Percentiles rank a stretch among this genome's conserved stretches.
These are phyloP conservation scores for Xerus inauris DNA, from an alignment of 2,113 vertebrate genomes.

Conservation along the genomic window DNA sequence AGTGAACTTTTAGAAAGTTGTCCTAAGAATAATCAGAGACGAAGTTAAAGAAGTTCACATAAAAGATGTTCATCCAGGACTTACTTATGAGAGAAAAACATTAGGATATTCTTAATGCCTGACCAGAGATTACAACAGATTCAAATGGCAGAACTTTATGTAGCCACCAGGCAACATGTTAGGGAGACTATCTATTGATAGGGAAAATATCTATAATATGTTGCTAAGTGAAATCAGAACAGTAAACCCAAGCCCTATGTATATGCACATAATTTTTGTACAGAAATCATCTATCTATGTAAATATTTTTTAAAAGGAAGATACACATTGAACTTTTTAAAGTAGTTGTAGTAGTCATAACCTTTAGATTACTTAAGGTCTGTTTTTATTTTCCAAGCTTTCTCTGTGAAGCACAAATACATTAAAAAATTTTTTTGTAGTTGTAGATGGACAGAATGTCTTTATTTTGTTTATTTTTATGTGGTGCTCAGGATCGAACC, in stretches of 20 bases:
- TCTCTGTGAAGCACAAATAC: background rate
- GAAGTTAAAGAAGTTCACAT: slow-evolving; percentile 16
- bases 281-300: background rate
- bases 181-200: background rate
- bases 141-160: background rate
- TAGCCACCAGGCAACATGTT: background rate
- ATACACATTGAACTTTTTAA: background rate
- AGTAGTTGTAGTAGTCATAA: background rate
- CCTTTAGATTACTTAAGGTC: background rate
- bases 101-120: background rate
- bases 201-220: background rate
- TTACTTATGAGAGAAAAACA: slow-evolving; percentile 7
- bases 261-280: background rate
- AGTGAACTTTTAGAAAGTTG: background rate
- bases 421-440: too few relatives aligned
- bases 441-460: too few relatives aligned
- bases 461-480: too few relatives aligned
- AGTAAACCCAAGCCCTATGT: background rate
- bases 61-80: background rate
- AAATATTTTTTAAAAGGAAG: background rate
- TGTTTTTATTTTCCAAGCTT: slow-evolving; percentile 36
- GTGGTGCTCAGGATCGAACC: too few relatives aligned
- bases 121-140: background rate
- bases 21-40: background rate
- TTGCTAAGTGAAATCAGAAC: slow-evolving; percentile 11